These are phyloP conservation scores for Caenorhabditis zanzibari DNA, from an alignment of 2,888 invertebrate species.

Conservation along the genomic window DNA sequence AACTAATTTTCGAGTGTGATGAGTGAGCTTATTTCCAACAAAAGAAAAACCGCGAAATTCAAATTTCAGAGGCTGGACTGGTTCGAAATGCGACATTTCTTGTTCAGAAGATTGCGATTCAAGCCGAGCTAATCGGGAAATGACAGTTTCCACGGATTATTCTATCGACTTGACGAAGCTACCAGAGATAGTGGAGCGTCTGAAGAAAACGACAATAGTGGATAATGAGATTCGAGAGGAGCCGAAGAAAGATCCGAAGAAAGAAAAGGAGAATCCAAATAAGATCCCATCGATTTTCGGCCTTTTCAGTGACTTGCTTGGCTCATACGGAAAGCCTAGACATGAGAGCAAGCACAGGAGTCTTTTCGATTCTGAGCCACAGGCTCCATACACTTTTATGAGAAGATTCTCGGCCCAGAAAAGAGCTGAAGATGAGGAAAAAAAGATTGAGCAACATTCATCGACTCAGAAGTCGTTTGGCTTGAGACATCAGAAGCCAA, in stretches of 20 bases:
- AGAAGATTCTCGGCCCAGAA: background rate
- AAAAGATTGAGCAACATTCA: constrained; percentile 4
- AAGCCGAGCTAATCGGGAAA: background rate
- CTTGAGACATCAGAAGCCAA: background rate
- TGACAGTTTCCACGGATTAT: constrained; percentile 16
- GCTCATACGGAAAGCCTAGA: too few relatives aligned
- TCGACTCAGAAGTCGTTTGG: background rate
- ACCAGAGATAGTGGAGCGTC: constrained; percentile 21
- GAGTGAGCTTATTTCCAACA: constrained; percentile 2
- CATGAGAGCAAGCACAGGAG: too few relatives aligned
- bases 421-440: background rate
- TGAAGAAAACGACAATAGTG: constrained; percentile 27
- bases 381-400: background rate
- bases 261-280: background rate
- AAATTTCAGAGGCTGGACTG: constrained; percentile 34
- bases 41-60: background rate
- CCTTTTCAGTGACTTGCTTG: too few relatives aligned
- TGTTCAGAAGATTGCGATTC: background rate
- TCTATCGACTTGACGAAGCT: constrained; percentile 22
- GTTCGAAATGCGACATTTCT: constrained; percentile 29
- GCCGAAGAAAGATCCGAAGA: too few relatives aligned
- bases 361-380: too few relatives aligned
- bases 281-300: too few relatives aligned
- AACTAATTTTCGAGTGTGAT: constrained; percentile 41
- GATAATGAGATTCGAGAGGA: constrained; percentile 19